A percentile compares a stretch with the other conserved stretches of the same genome.
phyloP scores from a whole-genome alignment of 1,140 invertebrate genomes.

The Drosophila pectinifera region DNA sequence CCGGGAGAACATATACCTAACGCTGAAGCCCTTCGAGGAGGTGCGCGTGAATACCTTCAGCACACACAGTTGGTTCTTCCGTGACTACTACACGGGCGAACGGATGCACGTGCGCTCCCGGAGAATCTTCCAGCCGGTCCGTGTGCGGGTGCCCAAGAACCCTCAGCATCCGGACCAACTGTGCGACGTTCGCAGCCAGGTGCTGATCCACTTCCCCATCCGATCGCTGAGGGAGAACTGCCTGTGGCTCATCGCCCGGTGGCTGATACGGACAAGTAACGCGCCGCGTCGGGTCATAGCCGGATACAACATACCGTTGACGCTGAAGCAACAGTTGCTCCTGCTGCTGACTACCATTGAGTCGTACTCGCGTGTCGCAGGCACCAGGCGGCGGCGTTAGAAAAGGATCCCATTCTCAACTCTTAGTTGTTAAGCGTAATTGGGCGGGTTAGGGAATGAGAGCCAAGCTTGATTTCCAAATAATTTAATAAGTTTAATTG shows the following conservation, averaged over 20 bases:
- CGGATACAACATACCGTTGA: conserved; percentile 55
- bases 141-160: conserved; percentile 60
- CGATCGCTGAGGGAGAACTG: conserved; percentile 64
- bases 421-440: conserved; percentile 6
- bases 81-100: conserved; percentile 88
- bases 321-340: conserved; percentile 67
- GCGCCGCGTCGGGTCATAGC: conserved; percentile 42
- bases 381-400: conserved; percentile 29
- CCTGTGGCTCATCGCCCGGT: conserved; percentile 61
- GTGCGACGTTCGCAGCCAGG: conserved; percentile 62
- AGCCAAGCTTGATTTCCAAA: conserved; percentile 72
- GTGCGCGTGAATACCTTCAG: conserved; percentile 89
- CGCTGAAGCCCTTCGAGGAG: conserved; percentile 85
- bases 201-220: conserved; percentile 76
- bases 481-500: conserved; percentile 76
- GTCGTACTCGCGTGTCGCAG: conserved; percentile 47
- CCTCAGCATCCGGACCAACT: conserved; percentile 56
- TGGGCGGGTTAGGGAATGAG: conserved; percentile 32
- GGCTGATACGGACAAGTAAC: conserved; percentile 47
- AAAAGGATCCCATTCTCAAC: too few species aligned
- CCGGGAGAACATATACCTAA: conserved; percentile 86
- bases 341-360: conserved; percentile 52
- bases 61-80: conserved; percentile 90
- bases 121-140: conserved; percentile 76
- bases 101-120: conserved; percentile 84